Percentiles rank a stretch among this genome's conserved stretches.
Evolutionary conservation across 2,888 invertebrate genomes (phyloP).

Genomic region (Artemia sinica): DNA sequence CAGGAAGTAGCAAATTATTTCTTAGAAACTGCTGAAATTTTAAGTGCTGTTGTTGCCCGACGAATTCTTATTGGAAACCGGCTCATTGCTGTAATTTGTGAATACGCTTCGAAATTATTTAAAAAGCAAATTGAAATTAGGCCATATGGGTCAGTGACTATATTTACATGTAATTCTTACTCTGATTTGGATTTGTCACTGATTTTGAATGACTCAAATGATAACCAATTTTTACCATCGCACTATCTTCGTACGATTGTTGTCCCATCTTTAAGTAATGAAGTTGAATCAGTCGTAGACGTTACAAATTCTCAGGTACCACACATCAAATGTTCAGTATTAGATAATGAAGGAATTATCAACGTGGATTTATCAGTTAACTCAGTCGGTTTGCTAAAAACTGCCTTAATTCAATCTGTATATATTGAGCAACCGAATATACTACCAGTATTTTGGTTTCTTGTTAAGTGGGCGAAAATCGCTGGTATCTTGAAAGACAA

Average conservation of each 20-base stretch:
- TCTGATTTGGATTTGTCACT: conserved; percentile 13
- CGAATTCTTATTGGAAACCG: background rate
- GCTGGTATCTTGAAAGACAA: conserved; percentile 17
- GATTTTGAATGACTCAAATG: background rate
- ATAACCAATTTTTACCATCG: background rate
- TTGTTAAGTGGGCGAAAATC: conserved; percentile 1
- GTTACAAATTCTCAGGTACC: background rate
- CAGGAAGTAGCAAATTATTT: background rate
- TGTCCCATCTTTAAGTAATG: background rate
- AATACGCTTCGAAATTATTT: too few relatives aligned
- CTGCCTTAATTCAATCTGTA: conserved; percentile 7
- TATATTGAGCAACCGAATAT: background rate
- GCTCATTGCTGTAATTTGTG: background rate
- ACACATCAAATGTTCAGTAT: conserved; percentile 2
- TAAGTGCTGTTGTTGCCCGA: background rate
- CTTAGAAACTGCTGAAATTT: background rate
- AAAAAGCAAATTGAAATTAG: background rate
- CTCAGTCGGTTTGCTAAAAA: background rate
- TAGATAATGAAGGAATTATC: background rate
- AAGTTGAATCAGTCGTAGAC: background rate
- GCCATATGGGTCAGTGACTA: conserved; percentile 15
- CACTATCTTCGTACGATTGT: conserved; percentile 1
- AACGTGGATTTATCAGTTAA: conserved; percentile 13
- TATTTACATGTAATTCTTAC: conserved; percentile 5
- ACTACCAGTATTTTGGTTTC: conserved; percentile 3